A percentile compares a stretch with the other conserved stretches of the same genome.
Conservation (phyloP, 2,888 invertebrate genomes). For the Lucinisca nassula region DNA sequence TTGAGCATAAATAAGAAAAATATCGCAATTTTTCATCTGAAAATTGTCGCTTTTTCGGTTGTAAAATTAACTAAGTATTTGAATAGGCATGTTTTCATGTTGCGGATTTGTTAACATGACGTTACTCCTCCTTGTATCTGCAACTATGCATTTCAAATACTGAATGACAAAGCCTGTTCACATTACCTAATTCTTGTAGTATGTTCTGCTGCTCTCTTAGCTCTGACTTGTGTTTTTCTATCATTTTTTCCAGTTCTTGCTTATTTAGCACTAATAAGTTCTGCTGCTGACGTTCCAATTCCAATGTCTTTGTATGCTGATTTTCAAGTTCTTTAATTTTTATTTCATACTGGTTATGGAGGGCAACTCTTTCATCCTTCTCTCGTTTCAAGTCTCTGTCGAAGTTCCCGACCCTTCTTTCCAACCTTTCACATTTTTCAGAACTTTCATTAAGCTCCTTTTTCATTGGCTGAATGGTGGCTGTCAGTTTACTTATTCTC, state of each 20-base stretch:
- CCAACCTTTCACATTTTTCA: constrained; percentile 78
- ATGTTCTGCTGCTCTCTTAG: constrained; percentile 75
- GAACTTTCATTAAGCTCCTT: constrained; percentile 78
- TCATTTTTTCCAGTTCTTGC: constrained; percentile 75
- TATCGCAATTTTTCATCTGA: too few species aligned
- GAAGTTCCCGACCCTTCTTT: constrained; percentile 77
- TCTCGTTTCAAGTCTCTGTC: constrained; percentile 82
- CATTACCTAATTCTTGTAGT: constrained; percentile 79
- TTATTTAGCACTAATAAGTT: constrained; percentile 74
- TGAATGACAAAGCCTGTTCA: too few species aligned
- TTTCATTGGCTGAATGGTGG: constrained; percentile 82
- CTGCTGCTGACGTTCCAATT: constrained; percentile 73
- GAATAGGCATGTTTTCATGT: too few species aligned
- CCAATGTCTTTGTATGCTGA: constrained; percentile 73
- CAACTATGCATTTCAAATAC: too few species aligned
- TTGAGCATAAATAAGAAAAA: too few species aligned
- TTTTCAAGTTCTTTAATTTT: constrained; percentile 81
- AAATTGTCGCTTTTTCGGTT: too few species aligned
- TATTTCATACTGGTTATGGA: constrained; percentile 80
- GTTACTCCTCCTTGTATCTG: too few species aligned
- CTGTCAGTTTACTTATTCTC: constrained; percentile 83
- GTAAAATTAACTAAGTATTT: too few species aligned
- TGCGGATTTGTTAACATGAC: too few species aligned
- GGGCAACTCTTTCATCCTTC: constrained; percentile 77
- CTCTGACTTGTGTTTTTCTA: constrained; percentile 74